phyloP scores from a whole-genome alignment of 2,797 vertebrate species.

The Enteromius argenteus region DNA sequence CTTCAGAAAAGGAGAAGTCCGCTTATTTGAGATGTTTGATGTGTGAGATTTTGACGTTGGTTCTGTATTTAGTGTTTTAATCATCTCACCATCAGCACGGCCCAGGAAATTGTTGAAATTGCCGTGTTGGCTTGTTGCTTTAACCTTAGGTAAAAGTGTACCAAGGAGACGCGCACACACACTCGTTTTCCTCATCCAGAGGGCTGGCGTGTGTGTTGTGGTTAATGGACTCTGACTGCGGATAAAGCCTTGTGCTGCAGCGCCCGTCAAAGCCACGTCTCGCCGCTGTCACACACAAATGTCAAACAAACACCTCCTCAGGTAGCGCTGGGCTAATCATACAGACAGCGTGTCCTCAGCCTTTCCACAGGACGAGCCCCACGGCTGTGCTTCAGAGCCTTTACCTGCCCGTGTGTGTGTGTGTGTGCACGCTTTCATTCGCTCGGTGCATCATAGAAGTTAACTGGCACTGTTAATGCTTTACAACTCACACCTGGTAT shows the following conservation, averaged over 20 bases:
- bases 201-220: conserved; percentile 78
- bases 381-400: conserved; percentile 37
- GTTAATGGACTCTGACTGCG: conserved; percentile 84
- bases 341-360: conserved; percentile 84
- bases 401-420: conserved; percentile 42
- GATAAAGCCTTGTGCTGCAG: conserved; percentile 67
- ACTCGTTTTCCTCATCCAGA: conserved; percentile 59
- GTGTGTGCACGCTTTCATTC: background rate
- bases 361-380: conserved; percentile 70
- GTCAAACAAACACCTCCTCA: conserved; percentile 91
- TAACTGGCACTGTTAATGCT: background rate
- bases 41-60: conserved; percentile 72
- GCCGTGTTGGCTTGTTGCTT: conserved; percentile 68
- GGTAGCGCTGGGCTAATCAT: conserved; percentile 84
- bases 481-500: background rate
- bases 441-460: background rate
- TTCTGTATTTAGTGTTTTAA: conserved; percentile 72
- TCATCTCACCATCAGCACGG: conserved; percentile 67
- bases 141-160: conserved; percentile 77
- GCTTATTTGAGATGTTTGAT: conserved; percentile 65
- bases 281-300: conserved; percentile 83
- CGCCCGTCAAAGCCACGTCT: conserved; percentile 70
- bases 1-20: conserved; percentile 4
- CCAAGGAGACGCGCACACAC: conserved; percentile 67
- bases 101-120: conserved; percentile 72